Conservation (phyloP, 2,888 invertebrate species). For the Aporophyla lueneburgensis region DNA sequence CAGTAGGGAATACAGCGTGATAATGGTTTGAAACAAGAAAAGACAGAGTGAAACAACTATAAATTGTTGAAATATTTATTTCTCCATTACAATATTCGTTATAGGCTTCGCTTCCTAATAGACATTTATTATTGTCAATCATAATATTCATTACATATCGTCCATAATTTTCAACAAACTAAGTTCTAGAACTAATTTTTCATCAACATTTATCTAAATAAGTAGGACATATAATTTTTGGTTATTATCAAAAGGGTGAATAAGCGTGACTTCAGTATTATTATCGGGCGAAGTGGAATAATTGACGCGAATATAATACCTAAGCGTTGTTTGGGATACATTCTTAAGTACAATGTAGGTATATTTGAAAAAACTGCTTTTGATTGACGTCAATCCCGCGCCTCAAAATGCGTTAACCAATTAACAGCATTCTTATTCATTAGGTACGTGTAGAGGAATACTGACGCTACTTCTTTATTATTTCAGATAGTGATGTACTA, state of each 20-base stretch:
- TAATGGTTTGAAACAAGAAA: too few relatives aligned
- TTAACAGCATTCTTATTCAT: conserved; percentile 1
- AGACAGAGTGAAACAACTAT: conserved; percentile 53
- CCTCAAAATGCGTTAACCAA: conserved; percentile 7
- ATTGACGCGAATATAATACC: conserved; percentile 35
- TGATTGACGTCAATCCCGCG: conserved; percentile 16
- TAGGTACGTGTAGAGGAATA: background rate
- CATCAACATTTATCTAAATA: conserved; percentile 54
- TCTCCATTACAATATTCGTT: conserved; percentile 78
- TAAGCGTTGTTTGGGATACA: conserved; percentile 5
- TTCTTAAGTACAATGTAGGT: background rate
- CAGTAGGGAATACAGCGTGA: too few relatives aligned
- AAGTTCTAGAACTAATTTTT: conserved; percentile 42
- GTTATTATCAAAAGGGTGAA: conserved; percentile 17
- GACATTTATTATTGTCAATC: conserved; percentile 88
- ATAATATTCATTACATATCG: conserved; percentile 67
- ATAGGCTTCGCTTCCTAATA: conserved; percentile 77
- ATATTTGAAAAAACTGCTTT: background rate
- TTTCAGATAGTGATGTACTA: background rate
- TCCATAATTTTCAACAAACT: conserved; percentile 61
- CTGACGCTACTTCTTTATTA: background rate
- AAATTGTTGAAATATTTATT: conserved; percentile 83
- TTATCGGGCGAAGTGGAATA: conserved; percentile 20
- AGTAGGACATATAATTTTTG: conserved; percentile 11
- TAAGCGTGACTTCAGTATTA: conserved; percentile 5